Evolutionary conservation across 2,888 invertebrate genomes (phyloP).

Genomic region (Trachelus iudaicus): DNA sequence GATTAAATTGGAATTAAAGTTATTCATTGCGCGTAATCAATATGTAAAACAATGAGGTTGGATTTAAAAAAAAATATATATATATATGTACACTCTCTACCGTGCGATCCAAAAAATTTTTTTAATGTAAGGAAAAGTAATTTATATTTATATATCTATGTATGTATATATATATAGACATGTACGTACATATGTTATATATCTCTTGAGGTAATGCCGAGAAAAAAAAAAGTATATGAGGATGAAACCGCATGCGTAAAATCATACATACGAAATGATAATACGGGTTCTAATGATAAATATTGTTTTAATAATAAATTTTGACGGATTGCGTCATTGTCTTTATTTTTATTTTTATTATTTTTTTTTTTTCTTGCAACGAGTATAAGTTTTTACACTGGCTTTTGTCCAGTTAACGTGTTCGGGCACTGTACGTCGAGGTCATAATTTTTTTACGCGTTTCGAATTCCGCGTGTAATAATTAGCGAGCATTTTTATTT

Average conservation of each 20-base stretch:
- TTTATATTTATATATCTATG: conserved; percentile 42
- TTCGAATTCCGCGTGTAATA: not conserved
- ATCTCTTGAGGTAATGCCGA: not conserved
- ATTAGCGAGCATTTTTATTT: too few relatives aligned
- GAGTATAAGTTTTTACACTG: too few relatives aligned
- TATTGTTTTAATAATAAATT: not conserved
- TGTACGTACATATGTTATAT: conserved; percentile 3
- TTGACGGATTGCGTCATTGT: not conserved
- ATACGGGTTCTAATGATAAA: conserved; percentile 9
- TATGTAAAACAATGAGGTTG: conserved; percentile 17
- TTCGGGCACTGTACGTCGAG: not conserved
- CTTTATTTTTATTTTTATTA: too few relatives aligned
- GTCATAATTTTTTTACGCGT: not conserved
- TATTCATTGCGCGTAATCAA: conserved; percentile 6
- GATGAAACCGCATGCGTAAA: too few relatives aligned
- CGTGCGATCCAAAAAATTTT: not conserved
- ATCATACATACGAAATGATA: not conserved
- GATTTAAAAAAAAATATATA: not conserved
- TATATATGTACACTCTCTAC: not conserved
- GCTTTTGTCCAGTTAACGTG: not conserved
- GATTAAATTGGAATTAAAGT: too few relatives aligned
- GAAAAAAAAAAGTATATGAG: too few relatives aligned
- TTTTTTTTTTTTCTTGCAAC: too few relatives aligned
- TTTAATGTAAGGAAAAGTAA: conserved; percentile 36
- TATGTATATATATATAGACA: conserved; percentile 11